These are phyloP conservation scores for Pterocles gutturalis DNA, from an alignment of 2,113 vertebrate species.

Conservation along the genomic window DNA sequence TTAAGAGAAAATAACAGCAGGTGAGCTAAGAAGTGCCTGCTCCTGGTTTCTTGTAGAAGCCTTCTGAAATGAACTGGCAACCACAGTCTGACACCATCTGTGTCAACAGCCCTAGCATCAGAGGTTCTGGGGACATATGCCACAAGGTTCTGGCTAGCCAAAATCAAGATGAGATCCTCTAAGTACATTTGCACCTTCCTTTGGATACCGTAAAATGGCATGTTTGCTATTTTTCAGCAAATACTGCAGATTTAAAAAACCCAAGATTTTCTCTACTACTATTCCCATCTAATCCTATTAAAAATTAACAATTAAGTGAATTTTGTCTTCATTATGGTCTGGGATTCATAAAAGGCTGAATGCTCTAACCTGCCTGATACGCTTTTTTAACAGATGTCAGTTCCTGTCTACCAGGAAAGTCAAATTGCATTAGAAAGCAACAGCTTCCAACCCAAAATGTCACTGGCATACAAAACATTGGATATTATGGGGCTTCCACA, in stretches of 20 bases:
- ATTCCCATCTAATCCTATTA: neutral
- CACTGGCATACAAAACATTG: accelerated
- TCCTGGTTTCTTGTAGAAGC: neutral
- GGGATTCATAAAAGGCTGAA: neutral
- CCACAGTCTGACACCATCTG: accelerated
- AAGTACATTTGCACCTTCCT: neutral
- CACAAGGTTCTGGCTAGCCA: neutral
- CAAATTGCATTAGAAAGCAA: neutral
- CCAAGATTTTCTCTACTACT: neutral
- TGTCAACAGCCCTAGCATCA: neutral
- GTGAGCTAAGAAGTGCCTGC: neutral
- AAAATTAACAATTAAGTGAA: neutral
- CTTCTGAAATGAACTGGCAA: neutral
- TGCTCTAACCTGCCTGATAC: neutral
- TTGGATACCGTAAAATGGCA: neutral
- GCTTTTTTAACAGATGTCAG: neutral
- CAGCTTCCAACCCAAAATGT: neutral
- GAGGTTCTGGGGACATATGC: accelerated
- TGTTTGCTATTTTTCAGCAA: neutral
- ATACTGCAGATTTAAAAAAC: neutral
- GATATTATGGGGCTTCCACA: accelerated
- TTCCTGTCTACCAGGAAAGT: neutral
- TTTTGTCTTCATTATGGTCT: neutral
- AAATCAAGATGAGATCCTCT: neutral
- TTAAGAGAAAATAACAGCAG: neutral